Evolutionary conservation across 2,113 vertebrate species (phyloP), one percentile per base, ranked within the genome.

Genomic region (Acrocephalus kingi): DNA sequence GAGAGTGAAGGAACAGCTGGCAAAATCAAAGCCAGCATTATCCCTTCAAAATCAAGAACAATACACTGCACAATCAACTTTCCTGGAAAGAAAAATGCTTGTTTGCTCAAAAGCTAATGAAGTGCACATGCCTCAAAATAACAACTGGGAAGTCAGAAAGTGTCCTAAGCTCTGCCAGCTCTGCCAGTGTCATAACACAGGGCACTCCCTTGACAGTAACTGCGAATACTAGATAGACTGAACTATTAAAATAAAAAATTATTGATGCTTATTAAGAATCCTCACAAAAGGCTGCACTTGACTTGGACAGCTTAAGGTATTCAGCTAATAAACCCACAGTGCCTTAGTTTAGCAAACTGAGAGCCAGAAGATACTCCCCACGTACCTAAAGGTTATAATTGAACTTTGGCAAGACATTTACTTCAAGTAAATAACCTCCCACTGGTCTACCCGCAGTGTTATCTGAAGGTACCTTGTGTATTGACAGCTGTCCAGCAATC

Each of bases 11-110:
- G 18, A 94, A 93, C 56, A 93, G 68, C 51, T 94, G 76, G 35
- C 17, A 77, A 78, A 93, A 74, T 67, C 16, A 82, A 93, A 96
- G 18, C 6, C 51, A 91, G 8, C 37, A 30, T 62, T 90, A 77
- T 84, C 41, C 35, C 16, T 87, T 84, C 48, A 91, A 84, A 84
- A 75, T 51, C 61, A 87, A 84, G 68, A 81, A 62, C 39, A 93
- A 89, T 67, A 33, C 9, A 33, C 56, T 46, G 39, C 21, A 59
- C 6, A 55, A 82, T 81, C 55, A 81, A 18, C 48, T 63, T 78
- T 67, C 33, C 43, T 95, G 69, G 64, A 95, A 96, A 91, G 45
- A 94, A 93, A 91, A 89, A 48, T 67, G 35, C 20, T 71, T 84
- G 20, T 75, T 91, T 94, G 25, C 18, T 87, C 35, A 93, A 93